These are phyloP conservation scores for Sminthurinus signatus DNA, from an alignment of 1,140 invertebrate genomes.

Conservation along the genomic window DNA sequence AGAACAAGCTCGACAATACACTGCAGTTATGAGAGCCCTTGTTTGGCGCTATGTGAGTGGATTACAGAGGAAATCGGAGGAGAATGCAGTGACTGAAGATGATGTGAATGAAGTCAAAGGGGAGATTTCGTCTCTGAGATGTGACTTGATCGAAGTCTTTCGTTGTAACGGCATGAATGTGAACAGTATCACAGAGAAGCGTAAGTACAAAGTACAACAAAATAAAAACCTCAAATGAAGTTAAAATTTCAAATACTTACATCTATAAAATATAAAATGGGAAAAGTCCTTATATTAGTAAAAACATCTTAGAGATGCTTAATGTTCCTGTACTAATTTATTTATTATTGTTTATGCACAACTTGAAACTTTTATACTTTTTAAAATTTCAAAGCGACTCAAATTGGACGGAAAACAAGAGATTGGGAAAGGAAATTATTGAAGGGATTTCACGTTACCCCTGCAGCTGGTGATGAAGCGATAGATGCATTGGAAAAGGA, in stretches of 20 bases:
- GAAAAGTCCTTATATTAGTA: no score
- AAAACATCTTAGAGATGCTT: no score
- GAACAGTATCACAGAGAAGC: constrained; percentile 43
- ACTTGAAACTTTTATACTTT: no score
- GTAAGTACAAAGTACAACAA: constrained; percentile 20
- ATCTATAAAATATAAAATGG: no score
- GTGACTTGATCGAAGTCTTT: constrained; percentile 77
- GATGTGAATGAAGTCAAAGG: constrained; percentile 88
- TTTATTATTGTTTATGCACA: no score
- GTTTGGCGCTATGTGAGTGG: constrained; percentile 78
- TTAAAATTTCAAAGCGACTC: neutral
- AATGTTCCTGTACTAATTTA: no score
- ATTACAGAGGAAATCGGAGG: constrained; percentile 66
- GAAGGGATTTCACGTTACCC: constrained; percentile 77
- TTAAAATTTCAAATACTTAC: constrained; percentile 17
- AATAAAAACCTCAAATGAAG: constrained; percentile 14
- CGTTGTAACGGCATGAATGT: constrained; percentile 71
- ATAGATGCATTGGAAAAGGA: constrained; percentile 45
- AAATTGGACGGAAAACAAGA: constrained; percentile 64
- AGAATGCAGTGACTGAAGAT: constrained; percentile 77
- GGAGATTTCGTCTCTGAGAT: constrained; percentile 72
- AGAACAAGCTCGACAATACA: constrained; percentile 59
- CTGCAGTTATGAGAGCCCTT: constrained; percentile 69
- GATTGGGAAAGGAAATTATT: constrained; percentile 74
- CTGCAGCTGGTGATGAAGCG: constrained; percentile 56